phyloP scores from a whole-genome alignment of 2,888 invertebrate genomes.

The Agonopterix alstromeriana region DNA sequence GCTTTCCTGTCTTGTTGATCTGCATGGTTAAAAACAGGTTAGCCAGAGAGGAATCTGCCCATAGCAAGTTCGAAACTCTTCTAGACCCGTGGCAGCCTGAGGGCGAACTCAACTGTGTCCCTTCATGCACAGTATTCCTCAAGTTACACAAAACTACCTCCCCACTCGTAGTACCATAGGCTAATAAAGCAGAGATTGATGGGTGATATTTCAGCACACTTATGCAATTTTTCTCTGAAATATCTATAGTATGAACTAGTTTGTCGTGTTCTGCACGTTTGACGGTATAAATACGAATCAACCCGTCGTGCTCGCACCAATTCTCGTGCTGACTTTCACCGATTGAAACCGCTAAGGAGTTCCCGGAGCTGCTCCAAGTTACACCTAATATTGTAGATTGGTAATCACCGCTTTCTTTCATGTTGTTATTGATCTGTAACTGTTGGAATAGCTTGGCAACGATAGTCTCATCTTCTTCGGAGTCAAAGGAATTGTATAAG shows the following conservation, averaged over 20 bases:
- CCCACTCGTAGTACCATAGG: conserved; percentile 51
- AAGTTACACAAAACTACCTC: conserved; percentile 55
- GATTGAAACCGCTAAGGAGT: conserved; percentile 48
- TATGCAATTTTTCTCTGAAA: conserved; percentile 55
- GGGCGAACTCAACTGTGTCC: conserved; percentile 39
- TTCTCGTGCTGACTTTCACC: conserved; percentile 49
- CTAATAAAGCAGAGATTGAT: conserved; percentile 40
- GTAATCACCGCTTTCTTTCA: conserved; percentile 44
- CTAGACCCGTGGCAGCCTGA: conserved; percentile 46
- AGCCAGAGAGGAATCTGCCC: conserved; percentile 46
- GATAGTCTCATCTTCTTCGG: conserved; percentile 51
- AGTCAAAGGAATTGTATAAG: conserved; percentile 46
- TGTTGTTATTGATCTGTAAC: conserved; percentile 31
- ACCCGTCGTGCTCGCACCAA: conserved; percentile 56
- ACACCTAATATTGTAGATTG: conserved; percentile 38
- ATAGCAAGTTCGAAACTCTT: conserved; percentile 39
- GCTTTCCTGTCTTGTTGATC: conserved; percentile 40
- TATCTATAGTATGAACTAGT: conserved; percentile 39
- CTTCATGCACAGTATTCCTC: conserved; percentile 27
- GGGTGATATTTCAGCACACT: conserved; percentile 52
- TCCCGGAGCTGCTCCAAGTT: conserved; percentile 55
- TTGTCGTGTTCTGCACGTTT: conserved; percentile 68
- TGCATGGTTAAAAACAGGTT: conserved; percentile 47
- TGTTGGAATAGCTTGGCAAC: conserved; percentile 48
- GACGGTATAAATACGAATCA: conserved; percentile 46